Evolutionary conservation across 2,113 vertebrate genomes (phyloP).

Genomic region (Pyrgilauda ruficollis): DNA sequence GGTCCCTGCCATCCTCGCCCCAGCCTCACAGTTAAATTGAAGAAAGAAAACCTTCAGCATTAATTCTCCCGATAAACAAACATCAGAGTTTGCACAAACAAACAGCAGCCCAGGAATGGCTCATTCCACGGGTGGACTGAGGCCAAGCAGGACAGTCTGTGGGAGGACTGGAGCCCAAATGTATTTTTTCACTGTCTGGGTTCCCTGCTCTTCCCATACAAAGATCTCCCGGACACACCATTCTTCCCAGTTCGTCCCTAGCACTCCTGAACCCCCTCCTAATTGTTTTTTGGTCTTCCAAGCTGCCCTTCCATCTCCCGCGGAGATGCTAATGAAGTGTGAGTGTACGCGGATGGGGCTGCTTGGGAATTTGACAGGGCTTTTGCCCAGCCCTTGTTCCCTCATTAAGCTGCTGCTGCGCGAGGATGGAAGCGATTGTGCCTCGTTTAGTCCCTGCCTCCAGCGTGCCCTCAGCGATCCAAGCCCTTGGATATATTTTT

Average conservation of each 20-base stretch:
- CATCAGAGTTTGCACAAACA: not conserved
- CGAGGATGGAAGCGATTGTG: not conserved
- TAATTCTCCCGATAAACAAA: not conserved
- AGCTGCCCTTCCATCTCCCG: not conserved
- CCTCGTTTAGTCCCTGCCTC: not conserved
- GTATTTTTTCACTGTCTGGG: not conserved
- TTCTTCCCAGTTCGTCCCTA: not conserved
- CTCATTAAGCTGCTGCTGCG: conserved; percentile 51
- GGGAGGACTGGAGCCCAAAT: not conserved
- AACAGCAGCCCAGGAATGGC: not conserved
- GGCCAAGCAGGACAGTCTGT: not conserved
- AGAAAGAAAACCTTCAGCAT: not conserved
- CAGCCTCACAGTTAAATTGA: not conserved
- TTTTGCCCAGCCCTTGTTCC: conserved; percentile 35
- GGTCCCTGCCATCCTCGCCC: not conserved
- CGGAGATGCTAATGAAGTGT: conserved; percentile 52
- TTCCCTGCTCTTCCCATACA: not conserved
- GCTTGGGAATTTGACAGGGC: conserved; percentile 49
- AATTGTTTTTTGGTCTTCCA: conserved; percentile 21
- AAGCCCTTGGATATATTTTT: not conserved
- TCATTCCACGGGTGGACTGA: not conserved
- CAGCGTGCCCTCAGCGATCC: not conserved
- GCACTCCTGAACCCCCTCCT: not conserved
- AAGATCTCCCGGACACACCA: not conserved
- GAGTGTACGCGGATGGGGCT: conserved; percentile 19